Conservation (phyloP, 2,797 vertebrate species). For the Leptodon cayanensis region DNA sequence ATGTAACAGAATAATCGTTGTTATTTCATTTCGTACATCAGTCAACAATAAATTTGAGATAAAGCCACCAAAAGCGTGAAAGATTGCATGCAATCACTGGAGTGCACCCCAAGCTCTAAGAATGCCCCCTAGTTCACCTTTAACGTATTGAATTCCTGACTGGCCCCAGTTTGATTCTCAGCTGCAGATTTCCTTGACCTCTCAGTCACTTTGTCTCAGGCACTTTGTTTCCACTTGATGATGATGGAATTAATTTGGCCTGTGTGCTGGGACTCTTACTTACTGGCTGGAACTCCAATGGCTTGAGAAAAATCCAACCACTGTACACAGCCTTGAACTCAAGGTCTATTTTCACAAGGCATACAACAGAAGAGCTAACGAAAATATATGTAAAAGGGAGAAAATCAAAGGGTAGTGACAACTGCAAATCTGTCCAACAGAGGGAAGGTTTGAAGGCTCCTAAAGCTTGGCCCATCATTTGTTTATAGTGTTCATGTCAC, state of each 20-base stretch:
- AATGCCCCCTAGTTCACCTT: neutral
- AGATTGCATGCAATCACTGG: neutral
- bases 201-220: conserved; percentile 45
- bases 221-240: conserved; percentile 47
- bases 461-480: neutral
- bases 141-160: neutral
- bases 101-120: neutral
- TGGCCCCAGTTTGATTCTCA: neutral
- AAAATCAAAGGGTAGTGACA: neutral
- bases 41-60: neutral
- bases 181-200: conserved; percentile 1
- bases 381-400: neutral
- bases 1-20: neutral
- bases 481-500: neutral
- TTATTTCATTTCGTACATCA: neutral
- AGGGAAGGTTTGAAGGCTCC: neutral
- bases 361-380: neutral
- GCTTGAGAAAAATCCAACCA: conserved; percentile 22
- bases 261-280: neutral
- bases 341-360: neutral
- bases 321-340: neutral
- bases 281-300: neutral
- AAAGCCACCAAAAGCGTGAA: neutral
- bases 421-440: neutral
- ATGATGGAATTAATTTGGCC: conserved; percentile 47